These are phyloP conservation scores for Ganaspis sp. DNA, from an alignment of 1,140 invertebrate genomes.

Conservation along the genomic window DNA sequence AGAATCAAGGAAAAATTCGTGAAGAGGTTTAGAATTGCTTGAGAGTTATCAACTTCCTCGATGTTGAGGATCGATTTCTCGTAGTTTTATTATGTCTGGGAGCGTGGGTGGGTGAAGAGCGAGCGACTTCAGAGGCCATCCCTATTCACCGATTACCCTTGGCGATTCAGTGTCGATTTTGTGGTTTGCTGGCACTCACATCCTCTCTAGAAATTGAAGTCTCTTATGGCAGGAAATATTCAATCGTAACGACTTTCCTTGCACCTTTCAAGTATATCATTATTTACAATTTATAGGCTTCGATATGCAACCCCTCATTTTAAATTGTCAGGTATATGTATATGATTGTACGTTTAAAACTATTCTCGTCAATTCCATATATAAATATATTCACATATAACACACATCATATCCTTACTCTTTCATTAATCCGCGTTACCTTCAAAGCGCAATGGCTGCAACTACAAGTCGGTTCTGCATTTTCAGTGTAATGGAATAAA, in stretches of 20 bases:
- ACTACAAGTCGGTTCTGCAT: too few species aligned
- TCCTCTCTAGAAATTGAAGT: slow-evolving; percentile 1
- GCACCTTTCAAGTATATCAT: slow-evolving; percentile 3
- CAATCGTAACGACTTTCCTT: slow-evolving; percentile 17
- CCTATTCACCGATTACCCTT: slow-evolving; percentile 66
- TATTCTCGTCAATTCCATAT: slow-evolving; percentile 8
- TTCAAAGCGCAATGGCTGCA: too few species aligned
- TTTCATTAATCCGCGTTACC: not conserved
- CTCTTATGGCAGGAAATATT: slow-evolving; percentile 22
- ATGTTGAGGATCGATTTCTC: slow-evolving; percentile 68
- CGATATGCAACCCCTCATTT: not conserved
- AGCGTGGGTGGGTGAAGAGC: slow-evolving; percentile 66
- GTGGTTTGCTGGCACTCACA: slow-evolving; percentile 44
- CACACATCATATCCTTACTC: not conserved
- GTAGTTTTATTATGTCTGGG: slow-evolving; percentile 74
- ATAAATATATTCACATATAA: slow-evolving; percentile 15
- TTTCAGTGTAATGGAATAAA: too few species aligned
- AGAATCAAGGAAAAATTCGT: too few species aligned
- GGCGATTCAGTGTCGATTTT: slow-evolving; percentile 52
- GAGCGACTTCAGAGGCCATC: slow-evolving; percentile 59
- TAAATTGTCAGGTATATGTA: slow-evolving; percentile 1
- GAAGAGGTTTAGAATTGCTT: slow-evolving; percentile 33
- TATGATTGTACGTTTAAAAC: slow-evolving; percentile 2
- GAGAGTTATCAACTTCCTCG: slow-evolving; percentile 62
- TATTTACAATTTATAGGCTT: slow-evolving; percentile 5